phyloP scores from a whole-genome alignment of 2,888 invertebrate genomes.

The Pristionchus entomophagus region DNA sequence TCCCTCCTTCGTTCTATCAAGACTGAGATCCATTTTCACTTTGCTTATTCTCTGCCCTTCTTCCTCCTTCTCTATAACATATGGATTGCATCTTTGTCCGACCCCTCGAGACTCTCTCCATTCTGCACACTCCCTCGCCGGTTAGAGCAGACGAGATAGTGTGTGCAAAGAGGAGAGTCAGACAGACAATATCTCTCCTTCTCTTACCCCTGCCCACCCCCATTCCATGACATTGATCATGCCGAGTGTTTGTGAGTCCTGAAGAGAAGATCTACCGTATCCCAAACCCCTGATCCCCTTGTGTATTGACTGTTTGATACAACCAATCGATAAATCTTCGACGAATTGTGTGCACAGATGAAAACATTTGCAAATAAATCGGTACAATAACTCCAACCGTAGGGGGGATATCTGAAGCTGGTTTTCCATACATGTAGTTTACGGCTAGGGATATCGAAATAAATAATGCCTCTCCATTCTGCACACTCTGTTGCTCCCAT shows the following conservation, averaged over 20 bases:
- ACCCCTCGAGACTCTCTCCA: too few relatives aligned
- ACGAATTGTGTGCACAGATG: not conserved
- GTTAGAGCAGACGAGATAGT: too few relatives aligned
- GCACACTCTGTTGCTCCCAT: too few relatives aligned
- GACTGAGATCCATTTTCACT: slow-evolving; percentile 23
- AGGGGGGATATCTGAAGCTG: too few relatives aligned
- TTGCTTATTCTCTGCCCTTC: not conserved
- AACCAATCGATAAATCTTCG: slow-evolving; percentile 39
- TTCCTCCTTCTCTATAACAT: not conserved
- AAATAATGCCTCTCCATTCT: too few relatives aligned
- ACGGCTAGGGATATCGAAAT: too few relatives aligned
- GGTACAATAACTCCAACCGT: too few relatives aligned
- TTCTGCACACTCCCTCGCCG: too few relatives aligned
- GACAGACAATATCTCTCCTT: not conserved
- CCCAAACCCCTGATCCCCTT: not conserved
- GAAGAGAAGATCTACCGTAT: slow-evolving; percentile 18
- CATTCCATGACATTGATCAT: not conserved
- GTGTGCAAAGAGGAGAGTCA: too few relatives aligned
- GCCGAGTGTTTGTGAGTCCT: slow-evolving; percentile 28
- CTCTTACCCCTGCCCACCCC: not conserved
- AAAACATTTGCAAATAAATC: too few relatives aligned
- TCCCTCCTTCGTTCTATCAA: not conserved
- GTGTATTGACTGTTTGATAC: slow-evolving; percentile 13
- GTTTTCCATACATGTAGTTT: too few relatives aligned
- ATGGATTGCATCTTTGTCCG: slow-evolving; percentile 11